Evolutionary conservation across 2,797 vertebrate species (phyloP).

Genomic region (Peromyscus melanophrys): DNA sequence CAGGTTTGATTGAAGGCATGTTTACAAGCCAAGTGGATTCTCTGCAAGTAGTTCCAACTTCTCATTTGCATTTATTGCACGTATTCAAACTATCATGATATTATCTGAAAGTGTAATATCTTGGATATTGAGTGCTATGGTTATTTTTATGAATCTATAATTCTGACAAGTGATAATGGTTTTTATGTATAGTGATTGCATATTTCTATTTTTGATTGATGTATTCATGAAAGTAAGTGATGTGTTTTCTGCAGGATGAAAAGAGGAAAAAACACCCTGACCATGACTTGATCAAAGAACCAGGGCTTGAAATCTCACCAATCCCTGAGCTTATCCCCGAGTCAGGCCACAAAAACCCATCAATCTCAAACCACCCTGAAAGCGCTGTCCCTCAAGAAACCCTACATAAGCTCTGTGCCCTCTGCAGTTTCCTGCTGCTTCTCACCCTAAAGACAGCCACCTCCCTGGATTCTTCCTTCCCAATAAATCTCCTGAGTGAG

Average conservation of each 20-base stretch:
- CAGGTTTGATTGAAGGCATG: neutral
- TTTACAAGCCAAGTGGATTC: neutral
- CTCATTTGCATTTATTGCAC: neutral
- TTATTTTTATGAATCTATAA: neutral
- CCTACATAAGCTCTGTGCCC: neutral
- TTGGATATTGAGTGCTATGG: neutral
- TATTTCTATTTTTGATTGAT: neutral
- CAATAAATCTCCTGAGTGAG: neutral
- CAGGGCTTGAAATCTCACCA: neutral
- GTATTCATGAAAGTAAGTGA: neutral
- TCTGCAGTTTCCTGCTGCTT: too few species aligned
- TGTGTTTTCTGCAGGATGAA: neutral
- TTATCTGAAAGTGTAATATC: neutral
- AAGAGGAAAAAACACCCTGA: neutral
- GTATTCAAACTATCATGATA: neutral
- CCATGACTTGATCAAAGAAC: neutral
- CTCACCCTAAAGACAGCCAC: too few species aligned
- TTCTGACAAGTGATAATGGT: neutral
- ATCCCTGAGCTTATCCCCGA: neutral
- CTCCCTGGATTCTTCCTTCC: neutral
- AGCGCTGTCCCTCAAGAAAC: neutral
- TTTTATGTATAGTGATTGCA: neutral
- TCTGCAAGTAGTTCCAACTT: neutral
- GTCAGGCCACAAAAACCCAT: neutral
- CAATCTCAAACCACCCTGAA: neutral